phyloP scores from a whole-genome alignment of 1,140 invertebrate species.

The Homalodisca vitripennis region DNA sequence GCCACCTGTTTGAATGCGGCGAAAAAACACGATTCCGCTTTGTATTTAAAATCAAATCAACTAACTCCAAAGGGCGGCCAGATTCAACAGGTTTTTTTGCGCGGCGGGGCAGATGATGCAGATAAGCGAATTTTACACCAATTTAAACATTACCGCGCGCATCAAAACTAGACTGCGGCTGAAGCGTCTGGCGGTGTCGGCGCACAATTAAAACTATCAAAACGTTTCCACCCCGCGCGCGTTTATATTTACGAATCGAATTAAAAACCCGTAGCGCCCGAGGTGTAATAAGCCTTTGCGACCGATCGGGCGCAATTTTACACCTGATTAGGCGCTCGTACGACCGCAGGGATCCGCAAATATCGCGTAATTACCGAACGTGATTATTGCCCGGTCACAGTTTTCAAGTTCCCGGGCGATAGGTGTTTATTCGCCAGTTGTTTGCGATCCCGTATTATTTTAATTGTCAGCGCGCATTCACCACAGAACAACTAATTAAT shows the following conservation, averaged over 20 bases:
- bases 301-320: background rate
- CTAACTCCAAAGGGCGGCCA: background rate
- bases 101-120: background rate
- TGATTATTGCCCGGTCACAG: background rate
- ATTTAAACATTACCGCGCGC: constrained; percentile 5
- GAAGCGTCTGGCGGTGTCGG: background rate
- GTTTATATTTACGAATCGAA: too few relatives aligned
- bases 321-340: background rate
- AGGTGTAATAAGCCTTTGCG: background rate
- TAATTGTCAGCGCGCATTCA: background rate
- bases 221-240: background rate
- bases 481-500: constrained; percentile 18
- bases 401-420: background rate
- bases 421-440: background rate
- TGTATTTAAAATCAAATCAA: background rate
- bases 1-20: background rate
- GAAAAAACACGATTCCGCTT: background rate
- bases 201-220: background rate
- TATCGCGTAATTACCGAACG: background rate
- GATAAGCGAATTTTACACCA: constrained; percentile 11
- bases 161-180: too few relatives aligned
- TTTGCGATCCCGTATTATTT: constrained; percentile 12
- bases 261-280: background rate
- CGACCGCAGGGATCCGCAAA: background rate
- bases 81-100: constrained; percentile 6